Evolutionary conservation across 64 coral and sea anemone species (phyloP), one percentile per base, ranked within the genome.

Genomic region (Montipora foliosa): DNA sequence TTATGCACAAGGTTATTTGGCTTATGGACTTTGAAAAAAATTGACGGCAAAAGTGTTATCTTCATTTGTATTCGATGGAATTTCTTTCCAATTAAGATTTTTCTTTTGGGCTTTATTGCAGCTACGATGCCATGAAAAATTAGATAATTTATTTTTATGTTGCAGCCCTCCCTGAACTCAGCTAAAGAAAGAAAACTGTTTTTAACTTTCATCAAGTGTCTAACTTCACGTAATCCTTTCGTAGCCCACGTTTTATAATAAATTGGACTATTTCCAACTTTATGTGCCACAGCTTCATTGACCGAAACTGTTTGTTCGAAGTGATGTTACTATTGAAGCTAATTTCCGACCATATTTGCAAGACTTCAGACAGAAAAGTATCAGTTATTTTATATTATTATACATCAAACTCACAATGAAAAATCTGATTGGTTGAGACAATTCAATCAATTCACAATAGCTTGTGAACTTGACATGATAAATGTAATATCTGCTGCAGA

Each of bases 311-410:
- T 22, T 83, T 20, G 24, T 17, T 57, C 6, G 81, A 83, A 61
- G 51, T 53, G 4, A 49, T 83, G 14, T 48, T 60, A 59, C 53
- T 15, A 83, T 83, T 44, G 50, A 60, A 83, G 12, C 12, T 52
- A 83, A 83, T 83, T 17, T 83, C 81, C 62, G 81, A 58, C 81
- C 81, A 83, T 5, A 83, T 52, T 15, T 17, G 11, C 15, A 83
- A n/a, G 24, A 83, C 59, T 82, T 82, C 79, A 8, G 50, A 55
- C 4, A 61, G 17, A 21, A 83, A 83, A 15, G 20, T 13, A 83
- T 64, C 49, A 15, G 9, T 1, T n/a, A 67, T 55, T 19, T 58
- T 29, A 61, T 52, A 29, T 29, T 1, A 29, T 29, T 29, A 29
- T 29, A 29, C 29, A 29, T 29, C 29, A 29, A 29, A 29, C 29